phyloP scores from a whole-genome alignment of 1,140 invertebrate genomes.

The Anadara kagoshimensis region DNA sequence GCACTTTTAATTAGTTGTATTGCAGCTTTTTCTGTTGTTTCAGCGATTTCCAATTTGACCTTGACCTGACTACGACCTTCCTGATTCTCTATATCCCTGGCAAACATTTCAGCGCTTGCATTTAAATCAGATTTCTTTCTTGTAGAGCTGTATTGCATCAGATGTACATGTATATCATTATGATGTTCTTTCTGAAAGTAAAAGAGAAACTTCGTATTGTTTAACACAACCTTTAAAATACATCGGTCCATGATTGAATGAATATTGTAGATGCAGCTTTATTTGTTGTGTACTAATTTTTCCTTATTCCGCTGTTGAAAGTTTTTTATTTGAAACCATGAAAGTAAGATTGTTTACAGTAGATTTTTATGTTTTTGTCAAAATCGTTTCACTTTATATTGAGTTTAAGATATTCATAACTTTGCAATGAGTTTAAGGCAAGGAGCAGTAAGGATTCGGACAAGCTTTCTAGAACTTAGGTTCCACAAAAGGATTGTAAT shows the following conservation, averaged over 20 bases:
- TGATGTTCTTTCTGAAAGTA: constrained; percentile 45
- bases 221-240: no score
- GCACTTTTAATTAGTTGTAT: constrained; percentile 21
- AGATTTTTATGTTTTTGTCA: no score
- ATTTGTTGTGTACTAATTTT: background rate
- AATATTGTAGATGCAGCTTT: background rate
- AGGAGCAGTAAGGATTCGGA: no score
- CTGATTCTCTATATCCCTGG: constrained; percentile 36
- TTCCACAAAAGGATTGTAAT: no score
- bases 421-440: no score
- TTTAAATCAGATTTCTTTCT: constrained; percentile 54
- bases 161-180: constrained; percentile 31
- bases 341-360: no score
- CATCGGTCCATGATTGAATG: no score
- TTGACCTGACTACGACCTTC: constrained; percentile 45
- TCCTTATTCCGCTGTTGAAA: background rate
- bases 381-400: no score
- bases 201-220: background rate
- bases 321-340: no score
- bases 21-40: constrained; percentile 10
- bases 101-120: constrained; percentile 43
- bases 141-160: constrained; percentile 32
- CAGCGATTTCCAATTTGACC: constrained; percentile 47
- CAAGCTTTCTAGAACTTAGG: no score
- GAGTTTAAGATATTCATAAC: no score